Base-by-base conservation (phyloP, 2,113 vertebrate genomes). In the Astur gentilis region DNA sequence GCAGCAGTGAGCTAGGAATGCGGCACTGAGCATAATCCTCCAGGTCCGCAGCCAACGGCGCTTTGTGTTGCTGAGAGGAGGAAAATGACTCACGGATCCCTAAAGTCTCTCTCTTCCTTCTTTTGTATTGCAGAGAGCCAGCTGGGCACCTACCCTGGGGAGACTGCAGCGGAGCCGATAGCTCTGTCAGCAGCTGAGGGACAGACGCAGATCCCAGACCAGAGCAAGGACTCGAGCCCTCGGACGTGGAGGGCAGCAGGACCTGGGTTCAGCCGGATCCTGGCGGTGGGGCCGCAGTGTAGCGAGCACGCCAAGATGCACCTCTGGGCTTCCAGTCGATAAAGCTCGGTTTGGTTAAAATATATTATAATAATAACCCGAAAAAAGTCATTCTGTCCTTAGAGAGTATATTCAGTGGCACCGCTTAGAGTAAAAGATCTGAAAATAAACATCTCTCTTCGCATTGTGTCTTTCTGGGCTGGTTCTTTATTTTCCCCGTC, bases 91-190 rank as follows among this genome's bases (percentile, higher is more conserved):
- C 93, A 88, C 4, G 3, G 36, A 60, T 86, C 38, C 85, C 64
- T 50, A 8, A 96, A 94, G 64, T 38, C 38, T 83, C 25, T 93
- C 42, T 94, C 49, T 94, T 96, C 89, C 93, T 96, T 92, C 78
- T 90, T 96, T 96, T 96, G 93, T 96, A 3, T 73, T 77, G n/a
- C 31, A 22, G 58, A 72, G 31, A 90, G n/a, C 25, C 78, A 93
- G 50, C 66, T 85, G 87, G 78, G 45, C 62, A 90, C 16, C 42
- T 25, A 44, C 55, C 22, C 9, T 71, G 52, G 72, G 67, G 54
- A 71, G 19, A 21, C 49, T 58, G 36, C 52, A 50, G 27, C 52
- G 57, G 27, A 90, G 60, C 15, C 0, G 0, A 42, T 5, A 55
- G 17, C 29, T 71, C 47, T 79, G 52, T 38, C 81, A 96, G 61